Percentiles rank a stretch among this genome's conserved stretches.
Evolutionary conservation across 2,888 invertebrate genomes (phyloP).

Genomic region (Biston stratarius): DNA sequence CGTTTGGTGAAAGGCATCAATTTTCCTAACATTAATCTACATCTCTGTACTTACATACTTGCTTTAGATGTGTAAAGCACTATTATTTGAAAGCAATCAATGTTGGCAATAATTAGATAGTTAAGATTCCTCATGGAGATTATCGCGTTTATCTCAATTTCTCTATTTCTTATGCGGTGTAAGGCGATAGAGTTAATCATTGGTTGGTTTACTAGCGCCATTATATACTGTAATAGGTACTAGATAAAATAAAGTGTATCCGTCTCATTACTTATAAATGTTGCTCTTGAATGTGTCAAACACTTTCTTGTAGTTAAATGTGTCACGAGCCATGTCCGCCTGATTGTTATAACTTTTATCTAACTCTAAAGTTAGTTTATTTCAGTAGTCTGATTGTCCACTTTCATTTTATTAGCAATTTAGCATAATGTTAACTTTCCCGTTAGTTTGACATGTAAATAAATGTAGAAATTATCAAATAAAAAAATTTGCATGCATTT

Average conservation of each 20-base stretch:
- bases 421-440: constrained; percentile 37
- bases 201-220: constrained; percentile 19
- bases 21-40: constrained; percentile 32
- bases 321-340: constrained; percentile 14
- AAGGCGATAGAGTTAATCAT: constrained; percentile 31
- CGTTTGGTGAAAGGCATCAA: constrained; percentile 31
- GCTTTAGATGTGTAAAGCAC: constrained; percentile 28
- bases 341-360: not conserved
- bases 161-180: constrained; percentile 40
- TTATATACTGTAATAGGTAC: constrained; percentile 18
- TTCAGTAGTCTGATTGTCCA: constrained; percentile 61
- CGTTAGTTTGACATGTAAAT: constrained; percentile 27
- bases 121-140: constrained; percentile 34
- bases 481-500: not conserved
- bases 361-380: constrained; percentile 41
- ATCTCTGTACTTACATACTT: constrained; percentile 26
- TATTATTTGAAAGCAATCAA: constrained; percentile 38
- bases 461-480: constrained; percentile 23
- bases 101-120: constrained; percentile 30
- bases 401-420: constrained; percentile 58
- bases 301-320: constrained; percentile 17
- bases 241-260: constrained; percentile 15
- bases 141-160: constrained; percentile 51
- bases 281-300: constrained; percentile 6
- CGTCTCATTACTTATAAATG: not conserved